A percentile compares a stretch with the other conserved stretches of the same genome.
phyloP scores from a whole-genome alignment of 2,113 vertebrate genomes.

The Cettia cetti region DNA sequence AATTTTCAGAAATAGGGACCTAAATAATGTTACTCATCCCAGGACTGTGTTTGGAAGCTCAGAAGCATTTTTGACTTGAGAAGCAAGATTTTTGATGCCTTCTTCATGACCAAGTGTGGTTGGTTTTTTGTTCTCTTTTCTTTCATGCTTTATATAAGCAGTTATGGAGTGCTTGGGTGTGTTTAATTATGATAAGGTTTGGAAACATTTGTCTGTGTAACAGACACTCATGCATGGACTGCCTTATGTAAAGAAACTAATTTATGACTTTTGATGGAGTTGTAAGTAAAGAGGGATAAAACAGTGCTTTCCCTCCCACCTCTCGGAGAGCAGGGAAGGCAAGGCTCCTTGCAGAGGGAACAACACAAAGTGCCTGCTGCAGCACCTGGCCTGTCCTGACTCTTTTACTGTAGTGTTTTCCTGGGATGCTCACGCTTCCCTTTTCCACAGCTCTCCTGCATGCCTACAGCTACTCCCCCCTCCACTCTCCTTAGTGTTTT shows the following conservation, averaged over 20 bases:
- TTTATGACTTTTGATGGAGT: not conserved
- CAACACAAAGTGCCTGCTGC: not conserved
- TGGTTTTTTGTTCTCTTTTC: not conserved
- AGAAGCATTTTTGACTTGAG: not conserved
- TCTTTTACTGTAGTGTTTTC: not conserved
- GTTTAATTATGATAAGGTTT: not conserved
- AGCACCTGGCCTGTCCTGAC: not conserved
- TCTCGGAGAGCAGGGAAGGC: not conserved
- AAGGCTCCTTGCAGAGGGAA: rapidly evolving
- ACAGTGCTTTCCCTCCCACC: rapidly evolving
- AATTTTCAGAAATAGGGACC: not conserved
- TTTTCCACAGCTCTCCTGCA: not conserved
- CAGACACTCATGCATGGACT: not conserved
- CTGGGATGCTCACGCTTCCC: rapidly evolving
- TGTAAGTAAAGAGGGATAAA: not conserved
- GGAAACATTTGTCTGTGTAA: not conserved
- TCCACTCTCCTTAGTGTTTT: not conserved
- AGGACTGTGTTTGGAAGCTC: not conserved
- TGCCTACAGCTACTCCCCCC: not conserved
- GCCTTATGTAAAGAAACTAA: not conserved
- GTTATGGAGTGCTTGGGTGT: not conserved
- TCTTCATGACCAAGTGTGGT: not conserved
- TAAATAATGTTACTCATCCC: not conserved
- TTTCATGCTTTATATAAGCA: not conserved
- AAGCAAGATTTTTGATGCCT: not conserved